Base-by-base conservation (phyloP, 2,113 vertebrate genomes). In the Phylloscopus trochilus region DNA sequence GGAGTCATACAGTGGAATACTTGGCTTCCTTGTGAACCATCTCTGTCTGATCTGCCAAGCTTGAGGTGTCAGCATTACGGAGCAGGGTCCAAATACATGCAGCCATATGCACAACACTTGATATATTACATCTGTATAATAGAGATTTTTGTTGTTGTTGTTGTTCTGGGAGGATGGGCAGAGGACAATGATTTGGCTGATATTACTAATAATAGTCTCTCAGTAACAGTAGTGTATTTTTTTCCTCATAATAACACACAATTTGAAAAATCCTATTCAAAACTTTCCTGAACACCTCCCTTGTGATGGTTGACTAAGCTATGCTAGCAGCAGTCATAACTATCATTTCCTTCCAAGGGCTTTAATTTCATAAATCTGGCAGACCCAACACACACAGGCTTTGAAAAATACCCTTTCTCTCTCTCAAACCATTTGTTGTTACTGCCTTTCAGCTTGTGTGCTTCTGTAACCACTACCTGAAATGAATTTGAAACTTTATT, bases 101-200 rank as follows among this genome's bases (percentile, higher is more conserved):
- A 83, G 10, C 10, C 7, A 17, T 39, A 47, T 23, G 30, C n/a
- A 43, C 27, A 52, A 13, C 15, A 16, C 7, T 60, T 67, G 6
- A 12, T 56, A 3, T 10, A 1, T 76, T 58, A 55, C 1, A 2
- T 6, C 4, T 51, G 23, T 33, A 22, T 18, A 60, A 27, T 4
- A 64, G 16, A 83, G 5, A 13, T 62, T 37, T 41, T 41, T 39
- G n/a, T n/a, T n/a, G n/a, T 39, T 39, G 8, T 39, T 39, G 81
- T 68, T 89, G 4, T 78, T 78, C n/a, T 6, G 35, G 23, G 16
- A 72, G 33, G 26, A 30, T 70, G 21, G 31, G 12, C 14, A 62
- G 39, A 86, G 1, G 15, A 68, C 27, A 56, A 55, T 0, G 0
- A 62, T 78, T 81, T 78, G 14, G 11, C 23, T 80, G 16, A 41